A percentile compares a stretch with the other conserved stretches of the same genome.
phyloP scores from a whole-genome alignment of 35 echinoderm and acorn worm genomes.

The Stichopus chloronotus region DNA sequence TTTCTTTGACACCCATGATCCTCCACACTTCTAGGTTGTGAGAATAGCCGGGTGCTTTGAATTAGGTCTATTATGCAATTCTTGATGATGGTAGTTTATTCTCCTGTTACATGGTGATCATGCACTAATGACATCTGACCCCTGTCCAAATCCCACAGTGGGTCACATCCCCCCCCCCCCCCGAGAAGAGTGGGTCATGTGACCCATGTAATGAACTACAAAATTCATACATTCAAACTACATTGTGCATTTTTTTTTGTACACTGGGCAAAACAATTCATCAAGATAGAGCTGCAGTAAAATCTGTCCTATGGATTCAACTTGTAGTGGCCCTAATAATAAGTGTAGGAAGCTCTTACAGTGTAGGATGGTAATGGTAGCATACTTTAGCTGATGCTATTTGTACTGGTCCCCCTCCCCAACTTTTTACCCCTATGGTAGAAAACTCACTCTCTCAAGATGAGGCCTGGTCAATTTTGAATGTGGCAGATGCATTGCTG shows the following conservation, averaged over 20 bases:
- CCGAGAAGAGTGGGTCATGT: too few relatives aligned
- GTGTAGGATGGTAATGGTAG: not conserved
- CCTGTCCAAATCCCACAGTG: not conserved
- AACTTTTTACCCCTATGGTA: not conserved
- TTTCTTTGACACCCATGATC: too few relatives aligned
- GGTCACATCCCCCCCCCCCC: not conserved
- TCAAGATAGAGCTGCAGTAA: not conserved
- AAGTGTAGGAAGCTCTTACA: not conserved
- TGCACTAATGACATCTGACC: not conserved
- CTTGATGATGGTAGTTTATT: conserved; percentile 18
- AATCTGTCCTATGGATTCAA: not conserved
- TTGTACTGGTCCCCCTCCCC: not conserved
- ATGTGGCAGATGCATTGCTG: not conserved
- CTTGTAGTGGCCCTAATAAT: not conserved
- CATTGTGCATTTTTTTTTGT: not conserved
- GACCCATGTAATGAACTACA: too few relatives aligned
- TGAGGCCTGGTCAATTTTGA: not conserved
- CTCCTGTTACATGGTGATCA: conserved; percentile 4
- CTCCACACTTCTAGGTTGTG: not conserved
- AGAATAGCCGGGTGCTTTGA: not conserved
- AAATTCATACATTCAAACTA: not conserved
- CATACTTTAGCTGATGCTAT: not conserved
- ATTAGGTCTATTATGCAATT: not conserved
- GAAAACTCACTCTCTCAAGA: not conserved
- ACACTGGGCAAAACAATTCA: not conserved